phyloP scores from a whole-genome alignment of 2,888 invertebrate genomes.

The Heliconius hortense region DNA sequence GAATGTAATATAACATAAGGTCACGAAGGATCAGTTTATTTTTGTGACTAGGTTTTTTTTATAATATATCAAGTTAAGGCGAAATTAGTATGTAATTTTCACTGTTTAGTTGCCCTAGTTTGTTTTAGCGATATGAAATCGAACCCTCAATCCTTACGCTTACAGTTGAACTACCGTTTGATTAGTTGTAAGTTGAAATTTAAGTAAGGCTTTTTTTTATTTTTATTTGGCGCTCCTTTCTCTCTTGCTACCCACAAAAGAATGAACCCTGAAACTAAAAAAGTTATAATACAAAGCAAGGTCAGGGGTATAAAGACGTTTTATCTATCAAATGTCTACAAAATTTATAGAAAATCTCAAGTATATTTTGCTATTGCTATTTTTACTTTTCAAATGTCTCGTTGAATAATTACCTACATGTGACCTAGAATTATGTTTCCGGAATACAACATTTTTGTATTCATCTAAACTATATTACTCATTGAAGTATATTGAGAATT shows the following conservation, averaged over 20 bases:
- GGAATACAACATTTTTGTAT: not conserved
- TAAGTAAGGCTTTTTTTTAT: not conserved
- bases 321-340: not conserved
- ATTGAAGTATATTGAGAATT: not conserved
- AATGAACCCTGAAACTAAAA: not conserved
- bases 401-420: not conserved
- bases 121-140: no score
- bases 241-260: no score
- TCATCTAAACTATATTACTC: not conserved
- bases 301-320: not conserved
- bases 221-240: no score
- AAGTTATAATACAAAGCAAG: not conserved
- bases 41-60: not conserved
- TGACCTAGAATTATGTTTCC: constrained; percentile 2
- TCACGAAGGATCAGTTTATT: not conserved
- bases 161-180: no score
- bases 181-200: not conserved
- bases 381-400: not conserved
- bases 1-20: not conserved
- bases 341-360: not conserved
- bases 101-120: no score
- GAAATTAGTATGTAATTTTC: no score
- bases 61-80: no score
- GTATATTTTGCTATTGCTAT: not conserved
- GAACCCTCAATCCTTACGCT: no score